Evolutionary conservation across 2,113 vertebrate genomes (phyloP).

Genomic region (Siniperca chuatsi): DNA sequence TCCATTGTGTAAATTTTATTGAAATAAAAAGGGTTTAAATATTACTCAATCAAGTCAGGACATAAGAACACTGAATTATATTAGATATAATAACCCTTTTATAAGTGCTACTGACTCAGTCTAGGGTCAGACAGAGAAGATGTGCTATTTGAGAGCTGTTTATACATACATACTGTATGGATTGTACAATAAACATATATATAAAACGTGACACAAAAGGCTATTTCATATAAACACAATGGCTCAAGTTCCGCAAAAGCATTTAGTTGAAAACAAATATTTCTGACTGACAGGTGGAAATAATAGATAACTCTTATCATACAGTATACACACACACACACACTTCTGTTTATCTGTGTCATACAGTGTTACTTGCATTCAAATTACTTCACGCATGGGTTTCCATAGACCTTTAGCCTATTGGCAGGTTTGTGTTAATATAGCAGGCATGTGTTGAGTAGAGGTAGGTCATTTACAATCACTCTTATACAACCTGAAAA

Average conservation of each 20-base stretch:
- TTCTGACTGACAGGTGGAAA: not conserved
- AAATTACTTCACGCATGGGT: conserved; percentile 19
- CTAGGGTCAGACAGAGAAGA: conserved; percentile 8
- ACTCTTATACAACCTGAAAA: not conserved
- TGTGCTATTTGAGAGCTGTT: conserved; percentile 21
- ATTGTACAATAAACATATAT: conserved; percentile 39
- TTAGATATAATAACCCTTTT: conserved; percentile 7
- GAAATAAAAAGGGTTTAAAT: not conserved
- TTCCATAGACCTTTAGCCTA: conserved; percentile 21
- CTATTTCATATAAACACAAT: not conserved
- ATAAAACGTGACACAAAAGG: not conserved
- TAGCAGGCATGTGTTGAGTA: not conserved
- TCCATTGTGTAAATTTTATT: not conserved
- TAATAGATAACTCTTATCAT: conserved; percentile 1
- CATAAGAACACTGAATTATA: conserved; percentile 1
- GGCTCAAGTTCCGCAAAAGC: not conserved
- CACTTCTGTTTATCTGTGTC: not conserved
- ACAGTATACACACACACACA: not conserved
- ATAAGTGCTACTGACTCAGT: conserved; percentile 14
- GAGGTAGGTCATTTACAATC: not conserved
- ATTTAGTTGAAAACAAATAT: not conserved
- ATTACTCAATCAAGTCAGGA: not conserved
- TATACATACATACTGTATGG: conserved; percentile 22
- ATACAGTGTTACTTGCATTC: conserved; percentile 2
- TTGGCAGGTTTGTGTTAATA: conserved; percentile 11